A percentile compares a stretch with the other conserved stretches of the same genome.
Evolutionary conservation across 1,140 invertebrate genomes (phyloP).

Genomic region (Trachelipus rathkii): DNA sequence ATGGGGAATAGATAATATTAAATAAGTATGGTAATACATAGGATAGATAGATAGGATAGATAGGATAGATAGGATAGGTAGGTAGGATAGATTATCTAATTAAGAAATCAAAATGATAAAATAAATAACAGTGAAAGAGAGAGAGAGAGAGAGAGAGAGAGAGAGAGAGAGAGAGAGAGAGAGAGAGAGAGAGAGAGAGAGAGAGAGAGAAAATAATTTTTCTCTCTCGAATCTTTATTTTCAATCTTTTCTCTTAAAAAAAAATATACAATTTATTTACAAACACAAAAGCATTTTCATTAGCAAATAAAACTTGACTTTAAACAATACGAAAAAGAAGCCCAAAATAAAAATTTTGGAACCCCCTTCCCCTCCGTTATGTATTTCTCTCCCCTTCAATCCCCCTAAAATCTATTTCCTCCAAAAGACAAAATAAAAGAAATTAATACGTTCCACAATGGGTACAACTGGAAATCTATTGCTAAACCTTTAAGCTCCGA

Average conservation of each 20-base stretch:
- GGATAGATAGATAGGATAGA: too few relatives aligned
- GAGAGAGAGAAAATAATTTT: not conserved
- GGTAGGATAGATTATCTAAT: too few relatives aligned
- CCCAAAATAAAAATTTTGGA: too few relatives aligned
- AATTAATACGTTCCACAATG: not conserved
- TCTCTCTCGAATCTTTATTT: not conserved
- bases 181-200: not conserved
- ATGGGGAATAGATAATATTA: too few relatives aligned
- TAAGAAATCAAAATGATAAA: too few relatives aligned
- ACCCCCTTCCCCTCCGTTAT: too few relatives aligned
- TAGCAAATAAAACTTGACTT: not conserved
- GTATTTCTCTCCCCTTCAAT: too few relatives aligned
- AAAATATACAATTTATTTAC: not conserved
- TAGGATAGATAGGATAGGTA: too few relatives aligned
- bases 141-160: too few relatives aligned
- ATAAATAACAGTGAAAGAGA: too few relatives aligned
- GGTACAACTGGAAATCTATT: not conserved
- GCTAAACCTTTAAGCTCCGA: not conserved
- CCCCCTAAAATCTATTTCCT: not conserved
- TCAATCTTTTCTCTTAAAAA: not conserved
- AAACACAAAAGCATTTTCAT: not conserved
- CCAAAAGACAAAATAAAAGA: not conserved
- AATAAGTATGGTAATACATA: too few relatives aligned
- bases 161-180: constrained; percentile 1
- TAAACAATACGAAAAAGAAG: too few relatives aligned